Conservation (phyloP, 2,888 invertebrate species). For the Cephalotes varians region DNA sequence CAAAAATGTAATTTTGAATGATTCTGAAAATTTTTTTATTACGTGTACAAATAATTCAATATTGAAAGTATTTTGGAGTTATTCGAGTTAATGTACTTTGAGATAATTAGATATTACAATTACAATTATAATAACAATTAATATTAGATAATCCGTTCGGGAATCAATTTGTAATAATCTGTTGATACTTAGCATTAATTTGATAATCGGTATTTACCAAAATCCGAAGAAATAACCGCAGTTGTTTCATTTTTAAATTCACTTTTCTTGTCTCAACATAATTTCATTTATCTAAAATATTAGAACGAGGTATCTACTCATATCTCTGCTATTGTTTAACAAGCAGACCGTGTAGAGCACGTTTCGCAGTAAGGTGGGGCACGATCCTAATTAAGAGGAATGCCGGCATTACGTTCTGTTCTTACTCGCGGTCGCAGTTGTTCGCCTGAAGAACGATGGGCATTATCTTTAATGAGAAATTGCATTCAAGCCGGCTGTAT, state of each 20-base stretch:
- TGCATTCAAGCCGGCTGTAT: constrained; percentile 55
- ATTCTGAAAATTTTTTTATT: not conserved
- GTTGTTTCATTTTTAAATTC: not conserved
- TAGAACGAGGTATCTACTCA: constrained; percentile 29
- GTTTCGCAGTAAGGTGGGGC: constrained; percentile 46
- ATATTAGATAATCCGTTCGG: not conserved
- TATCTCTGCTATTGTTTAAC: constrained; percentile 62
- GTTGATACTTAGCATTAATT: not conserved
- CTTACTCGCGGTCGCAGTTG: constrained; percentile 64
- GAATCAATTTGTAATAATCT: constrained; percentile 6
- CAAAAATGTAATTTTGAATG: not conserved
- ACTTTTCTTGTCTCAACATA: not conserved
- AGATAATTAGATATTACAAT: constrained; percentile 11
- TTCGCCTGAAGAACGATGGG: constrained; percentile 49
- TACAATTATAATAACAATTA: constrained; percentile 1
- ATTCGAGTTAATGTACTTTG: not conserved
- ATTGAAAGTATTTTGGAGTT: not conserved
- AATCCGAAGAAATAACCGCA: not conserved
- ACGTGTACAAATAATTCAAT: not conserved
- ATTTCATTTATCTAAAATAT: not conserved
- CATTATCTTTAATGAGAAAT: constrained; percentile 76
- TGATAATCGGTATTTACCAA: not conserved
- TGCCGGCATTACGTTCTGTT: constrained; percentile 68
- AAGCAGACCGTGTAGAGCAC: constrained; percentile 58
- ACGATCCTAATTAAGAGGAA: constrained; percentile 75